Base-by-base conservation (phyloP, 2,113 vertebrate genomes). In the Oryzias melastigma region DNA sequence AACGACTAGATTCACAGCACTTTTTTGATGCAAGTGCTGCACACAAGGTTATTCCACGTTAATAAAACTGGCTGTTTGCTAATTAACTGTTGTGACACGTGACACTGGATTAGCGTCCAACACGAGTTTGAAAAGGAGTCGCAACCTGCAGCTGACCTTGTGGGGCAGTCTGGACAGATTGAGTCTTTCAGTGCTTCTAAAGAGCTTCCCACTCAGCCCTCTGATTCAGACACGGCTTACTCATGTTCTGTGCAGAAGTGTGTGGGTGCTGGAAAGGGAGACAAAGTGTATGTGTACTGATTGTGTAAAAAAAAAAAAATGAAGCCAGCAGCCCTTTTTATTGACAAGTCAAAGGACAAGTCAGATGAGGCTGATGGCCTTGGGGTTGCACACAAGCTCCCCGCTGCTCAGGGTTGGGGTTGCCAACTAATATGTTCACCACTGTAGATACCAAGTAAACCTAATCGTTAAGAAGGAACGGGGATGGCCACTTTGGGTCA, bases 281-380 rank as follows among this genome's bases (percentile, higher is more conserved):
- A 69, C 70, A 72, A 81, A 85, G 76, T 82, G 53, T 63, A 71
- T 73, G 58, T 73, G 73, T 75, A 42, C 68, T 52, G 75, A 81
- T 60, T 85, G 82, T 72, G 68, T 66, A 81, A 83, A 67, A 42
- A 47, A 46, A 44, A 42, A 45, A 46, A 44, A 81, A 12, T 35
- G 43, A 27, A 62, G 41, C 35, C 58, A 56, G 68, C 46, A 50
- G 68, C 52, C 58, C 27, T 15, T 35, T 74, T 47, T 85, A 58
- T 84, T 78, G 67, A 81, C 76, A 72, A 73, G 80, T 80, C 78
- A 81, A 87, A 85, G 82, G 77, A 58, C 69, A 46, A 49, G 73
- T 71, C 3, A 24, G 51, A 18, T 69, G 57, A 75, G 63, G 85
- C 64, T 52, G 62, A 83, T 66, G 78, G 43, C 75, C 78, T 57